Conservation (phyloP, 2,797 vertebrate species). For the Anguilla marmorata region DNA sequence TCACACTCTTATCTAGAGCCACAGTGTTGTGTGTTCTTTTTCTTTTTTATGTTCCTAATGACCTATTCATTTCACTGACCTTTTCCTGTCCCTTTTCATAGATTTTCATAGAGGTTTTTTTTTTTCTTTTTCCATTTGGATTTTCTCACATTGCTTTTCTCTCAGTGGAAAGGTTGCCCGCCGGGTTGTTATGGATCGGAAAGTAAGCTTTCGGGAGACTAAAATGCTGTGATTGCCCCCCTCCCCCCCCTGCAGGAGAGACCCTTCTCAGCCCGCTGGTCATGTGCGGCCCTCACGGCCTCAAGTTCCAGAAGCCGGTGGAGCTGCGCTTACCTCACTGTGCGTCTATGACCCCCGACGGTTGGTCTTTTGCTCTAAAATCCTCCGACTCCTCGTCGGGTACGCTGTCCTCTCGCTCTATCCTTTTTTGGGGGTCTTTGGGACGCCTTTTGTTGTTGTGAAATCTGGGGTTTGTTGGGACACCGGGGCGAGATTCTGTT, state of each 20-base stretch:
- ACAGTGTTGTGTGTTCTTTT: background rate
- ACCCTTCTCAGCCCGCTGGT: conserved; percentile 90
- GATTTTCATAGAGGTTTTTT: background rate
- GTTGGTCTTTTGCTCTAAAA: conserved; percentile 99
- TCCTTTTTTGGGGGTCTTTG: conserved; percentile 86
- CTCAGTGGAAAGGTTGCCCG: too few relatives aligned
- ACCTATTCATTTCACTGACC: background rate
- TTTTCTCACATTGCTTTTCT: background rate
- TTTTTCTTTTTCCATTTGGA: background rate
- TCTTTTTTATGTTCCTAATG: too few relatives aligned
- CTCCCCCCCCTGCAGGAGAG: conserved; percentile 78
- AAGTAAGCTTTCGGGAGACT: background rate
- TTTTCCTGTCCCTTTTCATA: conserved; percentile 6
- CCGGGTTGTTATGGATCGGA: too few relatives aligned
- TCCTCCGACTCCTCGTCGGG: conserved; percentile 99
- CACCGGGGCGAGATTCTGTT: conserved; percentile 37
- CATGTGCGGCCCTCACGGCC: conserved; percentile 98
- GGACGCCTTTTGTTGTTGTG: conserved; percentile 84
- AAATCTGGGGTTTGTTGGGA: conserved; percentile 45
- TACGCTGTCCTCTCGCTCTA: conserved; percentile 96
- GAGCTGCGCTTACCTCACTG: conserved; percentile 99
- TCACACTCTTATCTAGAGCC: too few relatives aligned
- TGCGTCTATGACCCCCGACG: conserved; percentile 99
- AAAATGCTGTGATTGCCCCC: conserved; percentile 50
- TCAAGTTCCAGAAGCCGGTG: conserved; percentile 99